Evolutionary conservation across 2,113 vertebrate species (phyloP).

Genomic region (Notarius quadriscutis): DNA sequence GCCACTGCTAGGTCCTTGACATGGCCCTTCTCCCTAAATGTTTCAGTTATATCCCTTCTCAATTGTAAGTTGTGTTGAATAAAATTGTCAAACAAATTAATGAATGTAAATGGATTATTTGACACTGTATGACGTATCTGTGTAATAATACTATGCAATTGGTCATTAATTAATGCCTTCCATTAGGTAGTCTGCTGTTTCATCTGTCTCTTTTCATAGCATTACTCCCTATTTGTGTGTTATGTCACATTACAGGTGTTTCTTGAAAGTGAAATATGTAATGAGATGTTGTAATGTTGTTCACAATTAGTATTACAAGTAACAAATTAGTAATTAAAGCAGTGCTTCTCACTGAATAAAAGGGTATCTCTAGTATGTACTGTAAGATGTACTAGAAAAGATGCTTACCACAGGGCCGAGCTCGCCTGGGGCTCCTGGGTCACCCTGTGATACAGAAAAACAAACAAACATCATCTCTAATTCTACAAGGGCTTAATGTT

Average conservation of each 20-base stretch:
- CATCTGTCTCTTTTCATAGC: background rate
- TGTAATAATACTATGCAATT: background rate
- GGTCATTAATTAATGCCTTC: conserved; percentile 2
- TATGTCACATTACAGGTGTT: background rate
- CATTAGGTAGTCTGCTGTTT: background rate
- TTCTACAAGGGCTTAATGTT: conserved; percentile 18
- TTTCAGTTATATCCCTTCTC: background rate
- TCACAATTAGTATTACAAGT: background rate
- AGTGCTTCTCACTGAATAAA: background rate
- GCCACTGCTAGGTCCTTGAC: background rate
- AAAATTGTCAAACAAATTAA: background rate
- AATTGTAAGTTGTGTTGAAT: background rate
- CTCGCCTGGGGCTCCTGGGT: conserved; percentile 87
- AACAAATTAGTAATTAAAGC: background rate
- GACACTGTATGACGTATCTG: background rate
- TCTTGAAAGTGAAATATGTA: background rate
- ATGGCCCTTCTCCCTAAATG: background rate
- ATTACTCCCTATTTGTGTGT: background rate
- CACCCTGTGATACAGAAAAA: conserved; percentile 76
- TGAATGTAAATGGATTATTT: background rate
- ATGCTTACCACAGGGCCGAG: conserved; percentile 80
- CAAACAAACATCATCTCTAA: background rate
- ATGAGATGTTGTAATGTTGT: background rate
- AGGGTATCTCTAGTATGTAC: background rate
- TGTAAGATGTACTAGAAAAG: background rate